These are phyloP conservation scores for Poecilia wingei DNA, from an alignment of 2,797 vertebrate species.

Conservation along the genomic window DNA sequence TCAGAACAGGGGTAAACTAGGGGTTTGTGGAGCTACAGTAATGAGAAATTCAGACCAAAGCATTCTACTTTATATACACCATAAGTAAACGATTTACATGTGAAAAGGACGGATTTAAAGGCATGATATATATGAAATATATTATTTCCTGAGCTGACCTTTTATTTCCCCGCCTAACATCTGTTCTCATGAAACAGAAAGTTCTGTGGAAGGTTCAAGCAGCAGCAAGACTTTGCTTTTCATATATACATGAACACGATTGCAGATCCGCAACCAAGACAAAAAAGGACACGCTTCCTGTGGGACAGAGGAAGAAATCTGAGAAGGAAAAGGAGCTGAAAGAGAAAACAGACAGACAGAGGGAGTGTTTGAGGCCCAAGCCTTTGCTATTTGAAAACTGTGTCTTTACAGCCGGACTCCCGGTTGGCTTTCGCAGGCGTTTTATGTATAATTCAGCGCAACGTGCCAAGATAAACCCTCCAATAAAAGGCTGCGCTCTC, in stretches of 20 bases:
- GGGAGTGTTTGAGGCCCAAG: constrained; percentile 53
- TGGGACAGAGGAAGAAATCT: constrained; percentile 46
- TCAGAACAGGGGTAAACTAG: too few relatives aligned
- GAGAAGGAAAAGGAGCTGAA: constrained; percentile 21
- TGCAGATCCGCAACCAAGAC: constrained; percentile 54
- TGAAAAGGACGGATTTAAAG: too few relatives aligned
- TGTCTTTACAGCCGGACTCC: constrained; percentile 70
- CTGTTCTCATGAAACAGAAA: constrained; percentile 17
- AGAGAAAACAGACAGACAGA: constrained; percentile 52
- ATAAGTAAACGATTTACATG: too few relatives aligned
- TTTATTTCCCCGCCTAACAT: constrained; percentile 1
- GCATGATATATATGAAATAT: too few relatives aligned
- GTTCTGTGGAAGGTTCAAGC: constrained; percentile 12
- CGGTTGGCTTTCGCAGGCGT: constrained; percentile 69
- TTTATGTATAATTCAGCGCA: constrained; percentile 84
- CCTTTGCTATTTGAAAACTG: constrained; percentile 59
- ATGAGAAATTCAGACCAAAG: too few relatives aligned
- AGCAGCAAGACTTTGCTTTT: constrained; percentile 22
- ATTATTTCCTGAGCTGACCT: constrained; percentile 13
- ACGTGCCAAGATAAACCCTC: constrained; percentile 77
- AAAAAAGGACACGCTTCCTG: constrained; percentile 50
- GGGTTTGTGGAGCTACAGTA: too few relatives aligned
- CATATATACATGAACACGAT: constrained; percentile 28
- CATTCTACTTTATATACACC: too few relatives aligned
- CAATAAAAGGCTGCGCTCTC: constrained; percentile 69